phyloP scores from a whole-genome alignment of 2,113 vertebrate genomes.

The Corvus cornix region DNA sequence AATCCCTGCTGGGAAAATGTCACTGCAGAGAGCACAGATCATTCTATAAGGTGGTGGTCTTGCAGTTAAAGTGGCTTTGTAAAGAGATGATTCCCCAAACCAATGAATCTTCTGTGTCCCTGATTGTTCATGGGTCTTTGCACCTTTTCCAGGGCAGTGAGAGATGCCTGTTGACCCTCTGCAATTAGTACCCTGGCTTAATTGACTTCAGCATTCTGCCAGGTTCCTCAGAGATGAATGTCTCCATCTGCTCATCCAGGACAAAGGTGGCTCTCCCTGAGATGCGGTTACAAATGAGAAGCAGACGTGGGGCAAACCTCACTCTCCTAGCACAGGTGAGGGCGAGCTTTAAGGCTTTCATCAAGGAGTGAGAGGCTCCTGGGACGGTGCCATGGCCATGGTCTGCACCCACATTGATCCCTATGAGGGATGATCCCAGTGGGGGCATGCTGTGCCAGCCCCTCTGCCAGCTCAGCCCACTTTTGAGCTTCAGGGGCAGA shows the following conservation, averaged over 20 bases:
- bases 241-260: neutral
- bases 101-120: neutral
- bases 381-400: rapidly evolving
- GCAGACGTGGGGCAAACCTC: neutral
- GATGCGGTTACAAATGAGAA: neutral
- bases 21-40: neutral
- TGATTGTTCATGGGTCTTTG: neutral
- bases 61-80: neutral
- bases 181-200: neutral
- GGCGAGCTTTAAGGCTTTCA: neutral
- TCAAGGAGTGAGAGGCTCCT: neutral
- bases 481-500: neutral
- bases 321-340: neutral
- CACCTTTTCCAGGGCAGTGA: neutral
- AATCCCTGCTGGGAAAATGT: neutral
- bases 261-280: neutral
- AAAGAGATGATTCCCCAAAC: neutral
- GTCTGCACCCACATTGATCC: neutral
- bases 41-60: neutral
- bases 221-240: neutral
- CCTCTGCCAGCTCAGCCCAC: neutral
- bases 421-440: neutral
- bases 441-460: neutral
- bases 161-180: neutral
- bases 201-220: neutral